Conservation (phyloP, 2,797 vertebrate genomes). For the Liparis tanakae region DNA sequence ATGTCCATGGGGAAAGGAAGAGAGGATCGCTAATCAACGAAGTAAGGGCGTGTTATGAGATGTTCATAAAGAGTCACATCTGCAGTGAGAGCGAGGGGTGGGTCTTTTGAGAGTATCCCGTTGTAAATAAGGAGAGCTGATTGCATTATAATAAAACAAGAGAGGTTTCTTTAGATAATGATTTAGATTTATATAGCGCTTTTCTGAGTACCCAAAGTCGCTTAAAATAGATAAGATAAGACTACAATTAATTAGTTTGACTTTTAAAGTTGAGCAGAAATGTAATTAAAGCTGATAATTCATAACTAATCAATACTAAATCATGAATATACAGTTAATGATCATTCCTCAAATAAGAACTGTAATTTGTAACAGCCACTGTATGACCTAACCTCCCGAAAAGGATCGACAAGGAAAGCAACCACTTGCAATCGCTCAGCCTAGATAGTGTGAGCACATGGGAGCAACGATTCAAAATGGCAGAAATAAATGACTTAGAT, state of each 20-base stretch:
- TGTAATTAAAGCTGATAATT: constrained; percentile 30
- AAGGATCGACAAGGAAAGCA: neutral
- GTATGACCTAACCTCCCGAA: neutral
- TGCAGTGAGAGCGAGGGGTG: neutral
- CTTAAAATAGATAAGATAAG: no score
- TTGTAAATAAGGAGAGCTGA: constrained; percentile 36
- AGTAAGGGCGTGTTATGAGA: neutral
- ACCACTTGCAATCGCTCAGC: no score
- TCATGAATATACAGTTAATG: constrained; percentile 4
- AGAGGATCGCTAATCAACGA: neutral
- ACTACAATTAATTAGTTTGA: constrained; percentile 20
- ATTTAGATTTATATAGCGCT: no score
- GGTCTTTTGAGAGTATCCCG: no score
- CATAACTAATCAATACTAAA: constrained; percentile 6
- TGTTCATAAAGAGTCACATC: constrained; percentile 14
- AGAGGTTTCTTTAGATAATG: constrained; percentile 32
- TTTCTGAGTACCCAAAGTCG: no score
- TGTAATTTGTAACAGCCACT: neutral
- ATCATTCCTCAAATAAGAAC: constrained; percentile 5
- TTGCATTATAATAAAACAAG: constrained; percentile 28
- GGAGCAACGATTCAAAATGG: neutral
- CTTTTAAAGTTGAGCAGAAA: constrained; percentile 2
- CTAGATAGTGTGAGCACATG: neutral
- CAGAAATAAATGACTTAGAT: neutral
- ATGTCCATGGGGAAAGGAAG: no score